Percentiles rank a stretch among this genome's conserved stretches.
phyloP scores from a whole-genome alignment of 2,888 invertebrate genomes.

The Drosophila tripunctata region DNA sequence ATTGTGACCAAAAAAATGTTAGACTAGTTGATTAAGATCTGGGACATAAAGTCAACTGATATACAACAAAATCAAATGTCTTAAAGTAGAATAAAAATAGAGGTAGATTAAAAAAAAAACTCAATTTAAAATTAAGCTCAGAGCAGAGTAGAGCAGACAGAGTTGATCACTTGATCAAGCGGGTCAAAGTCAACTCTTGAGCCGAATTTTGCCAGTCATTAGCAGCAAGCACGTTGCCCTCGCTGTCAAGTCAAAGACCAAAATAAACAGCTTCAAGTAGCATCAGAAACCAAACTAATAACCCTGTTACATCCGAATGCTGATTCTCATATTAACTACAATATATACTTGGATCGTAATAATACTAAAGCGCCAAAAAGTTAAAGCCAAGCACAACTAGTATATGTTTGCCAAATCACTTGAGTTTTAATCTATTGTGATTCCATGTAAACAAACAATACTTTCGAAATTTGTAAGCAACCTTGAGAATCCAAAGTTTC shows the following conservation, averaged over 20 bases:
- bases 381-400: background rate
- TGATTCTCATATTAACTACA: slow-evolving; percentile 11
- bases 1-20: too few relatives aligned
- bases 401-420: slow-evolving; percentile 15
- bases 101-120: slow-evolving; percentile 23
- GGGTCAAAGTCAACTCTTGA: slow-evolving; percentile 74
- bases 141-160: slow-evolving; percentile 38
- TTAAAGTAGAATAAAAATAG: slow-evolving; percentile 55
- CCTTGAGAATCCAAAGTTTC: slow-evolving; percentile 4
- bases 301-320: slow-evolving; percentile 9
- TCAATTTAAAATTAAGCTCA: slow-evolving; percentile 11
- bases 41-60: slow-evolving; percentile 32
- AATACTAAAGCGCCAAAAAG: slow-evolving; percentile 24
- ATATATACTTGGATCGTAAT: background rate
- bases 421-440: background rate
- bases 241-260: slow-evolving; percentile 45
- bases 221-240: slow-evolving; percentile 52
- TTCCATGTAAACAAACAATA: slow-evolving; percentile 1
- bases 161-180: slow-evolving; percentile 53
- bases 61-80: slow-evolving; percentile 37
- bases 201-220: slow-evolving; percentile 68
- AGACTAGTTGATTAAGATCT: slow-evolving; percentile 38
- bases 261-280: slow-evolving; percentile 20
- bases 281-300: slow-evolving; percentile 43
- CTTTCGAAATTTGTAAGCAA: slow-evolving; percentile 20